Percentiles rank a stretch among this genome's conserved stretches.
phyloP scores from a whole-genome alignment of 2,888 invertebrate genomes.

The Brachycybe producta region DNA sequence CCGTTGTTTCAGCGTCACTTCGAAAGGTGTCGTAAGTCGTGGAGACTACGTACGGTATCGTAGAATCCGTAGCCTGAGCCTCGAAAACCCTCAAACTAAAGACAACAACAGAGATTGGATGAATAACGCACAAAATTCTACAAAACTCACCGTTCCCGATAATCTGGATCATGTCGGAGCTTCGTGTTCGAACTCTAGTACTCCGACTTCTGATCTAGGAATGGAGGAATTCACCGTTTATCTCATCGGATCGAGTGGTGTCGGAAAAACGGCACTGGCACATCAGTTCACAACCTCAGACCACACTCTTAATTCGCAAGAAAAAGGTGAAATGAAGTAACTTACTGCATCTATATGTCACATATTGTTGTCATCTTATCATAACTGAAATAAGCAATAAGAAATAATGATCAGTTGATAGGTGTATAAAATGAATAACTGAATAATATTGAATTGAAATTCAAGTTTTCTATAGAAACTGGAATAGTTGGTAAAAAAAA shows the following conservation, averaged over 20 bases:
- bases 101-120: too few relatives aligned
- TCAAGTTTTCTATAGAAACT: too few relatives aligned
- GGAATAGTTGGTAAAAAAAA: too few relatives aligned
- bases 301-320: neutral
- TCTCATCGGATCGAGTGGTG: neutral
- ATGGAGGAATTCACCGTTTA: conserved; percentile 8
- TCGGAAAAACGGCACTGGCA: conserved; percentile 2
- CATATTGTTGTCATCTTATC: too few relatives aligned
- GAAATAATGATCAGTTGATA: too few relatives aligned
- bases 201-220: neutral
- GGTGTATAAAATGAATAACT: too few relatives aligned
- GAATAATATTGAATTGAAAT: too few relatives aligned
- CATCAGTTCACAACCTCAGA: conserved; percentile 7
- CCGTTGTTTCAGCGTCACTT: conserved; percentile 4
- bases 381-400: too few relatives aligned
- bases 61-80: neutral
- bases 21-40: neutral
- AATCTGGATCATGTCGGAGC: neutral
- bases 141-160: neutral
- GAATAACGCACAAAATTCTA: neutral
- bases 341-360: too few relatives aligned
- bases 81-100: neutral
- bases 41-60: conserved; percentile 4
- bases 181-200: neutral
- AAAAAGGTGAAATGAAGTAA: neutral